Base-by-base conservation (phyloP, 1,140 invertebrate genomes). In the Drosophila pectinifera region DNA sequence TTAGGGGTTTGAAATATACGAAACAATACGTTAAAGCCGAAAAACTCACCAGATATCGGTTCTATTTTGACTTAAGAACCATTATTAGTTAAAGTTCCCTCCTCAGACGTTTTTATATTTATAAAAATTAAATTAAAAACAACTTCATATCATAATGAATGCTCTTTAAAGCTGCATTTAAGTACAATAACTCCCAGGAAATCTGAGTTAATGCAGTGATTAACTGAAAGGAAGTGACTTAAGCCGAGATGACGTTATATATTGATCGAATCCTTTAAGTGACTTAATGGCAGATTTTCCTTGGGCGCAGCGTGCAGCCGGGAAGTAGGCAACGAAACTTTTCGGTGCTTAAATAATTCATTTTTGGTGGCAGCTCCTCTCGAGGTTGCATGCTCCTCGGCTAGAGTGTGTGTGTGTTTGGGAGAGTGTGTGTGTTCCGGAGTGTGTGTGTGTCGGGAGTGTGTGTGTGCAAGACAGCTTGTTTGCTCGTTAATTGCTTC, bases 401-500 rank as follows among this genome's bases (percentile, higher is more conserved):
- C 26, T 7, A 3, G 20, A 31, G 18, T 62, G 8, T 28, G 13
- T 20, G 16, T n/a, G n/a, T n/a, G n/a, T n/a, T n/a, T n/a, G n/a
- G n/a, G n/a, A n/a, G n/a, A n/a, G n/a, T n/a, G n/a, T n/a, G n/a
- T n/a, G n/a, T n/a, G n/a, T n/a, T n/a, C n/a, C n/a, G n/a, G n/a
- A 14, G 6, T 48, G 28, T 41, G 38, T 53, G n/a, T 67, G 39
- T 72, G 45, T n/a, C n/a, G n/a, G n/a, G n/a, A 14, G 6, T 48
- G 28, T 41, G 38, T 53, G n/a, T 67, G 39, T 72, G 45, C 26
- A 49, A 45, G 72, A 57, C 51, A 74, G 63, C 57, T 76, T 78
- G 64, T 78, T 61, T 78, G 64, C 74, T 61, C 31, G 64, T 77
- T 78, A 78, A 78, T 78, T 78, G 74, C 63, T 70, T 62, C 48